phyloP scores from a whole-genome alignment of 2,113 vertebrate genomes.

The Hirundichthys speculiger region DNA sequence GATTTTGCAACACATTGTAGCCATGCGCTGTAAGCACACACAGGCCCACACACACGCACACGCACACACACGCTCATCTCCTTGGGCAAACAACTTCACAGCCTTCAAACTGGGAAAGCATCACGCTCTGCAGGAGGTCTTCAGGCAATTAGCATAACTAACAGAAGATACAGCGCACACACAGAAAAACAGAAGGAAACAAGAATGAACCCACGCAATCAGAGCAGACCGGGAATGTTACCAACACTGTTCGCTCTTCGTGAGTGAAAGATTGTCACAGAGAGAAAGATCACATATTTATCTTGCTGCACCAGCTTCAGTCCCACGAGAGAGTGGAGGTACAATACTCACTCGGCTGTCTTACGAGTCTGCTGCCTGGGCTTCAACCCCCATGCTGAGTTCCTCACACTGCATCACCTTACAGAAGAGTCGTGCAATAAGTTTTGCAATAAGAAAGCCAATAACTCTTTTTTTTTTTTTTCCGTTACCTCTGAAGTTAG shows the following conservation, averaged over 20 bases:
- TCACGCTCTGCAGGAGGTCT: slow-evolving; percentile 65
- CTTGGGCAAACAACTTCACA: slow-evolving; percentile 78
- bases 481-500: slow-evolving; percentile 24
- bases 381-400: slow-evolving; percentile 26
- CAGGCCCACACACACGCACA: slow-evolving; percentile 39
- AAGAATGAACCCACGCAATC: slow-evolving; percentile 39
- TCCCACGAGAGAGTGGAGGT: slow-evolving; percentile 42
- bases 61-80: slow-evolving; percentile 47
- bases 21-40: slow-evolving; percentile 58
- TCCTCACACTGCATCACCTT: slow-evolving; percentile 38
- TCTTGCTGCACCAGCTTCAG: slow-evolving; percentile 37
- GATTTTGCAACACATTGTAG: slow-evolving; percentile 51
- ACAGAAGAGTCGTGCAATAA: slow-evolving; percentile 28
- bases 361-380: slow-evolving; percentile 24
- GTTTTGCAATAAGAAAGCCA: slow-evolving; percentile 41
- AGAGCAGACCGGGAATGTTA: slow-evolving; percentile 28
- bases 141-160: slow-evolving; percentile 78
- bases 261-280: slow-evolving; percentile 44
- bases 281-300: slow-evolving; percentile 43
- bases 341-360: slow-evolving; percentile 15
- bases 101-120: slow-evolving; percentile 64
- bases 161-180: slow-evolving; percentile 58
- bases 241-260: slow-evolving; percentile 36
- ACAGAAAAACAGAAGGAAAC: slow-evolving; percentile 51
- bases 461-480: slow-evolving; percentile 29